Evolutionary conservation across 2,797 vertebrate species (phyloP).

Genomic region (Anniella stebbinsi): DNA sequence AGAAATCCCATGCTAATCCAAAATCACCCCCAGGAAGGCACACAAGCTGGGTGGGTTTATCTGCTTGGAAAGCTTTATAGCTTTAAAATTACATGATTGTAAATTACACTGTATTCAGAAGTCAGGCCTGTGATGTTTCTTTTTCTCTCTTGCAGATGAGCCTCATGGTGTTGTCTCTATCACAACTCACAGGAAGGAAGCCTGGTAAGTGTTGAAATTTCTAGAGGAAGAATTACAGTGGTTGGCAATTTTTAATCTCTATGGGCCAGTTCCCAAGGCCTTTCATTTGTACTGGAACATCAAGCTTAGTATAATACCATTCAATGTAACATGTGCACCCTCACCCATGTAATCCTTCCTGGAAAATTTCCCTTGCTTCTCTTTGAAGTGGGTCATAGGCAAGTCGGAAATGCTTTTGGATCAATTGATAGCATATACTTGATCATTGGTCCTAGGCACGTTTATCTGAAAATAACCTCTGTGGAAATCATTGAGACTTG

Average conservation of each 20-base stretch:
- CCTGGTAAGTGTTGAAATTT: slow-evolving; percentile 60
- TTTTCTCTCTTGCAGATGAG: slow-evolving; percentile 79
- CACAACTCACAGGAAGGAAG: slow-evolving; percentile 53
- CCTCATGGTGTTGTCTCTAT: slow-evolving; percentile 73
- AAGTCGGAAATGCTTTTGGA: not conserved
- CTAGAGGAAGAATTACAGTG: not conserved
- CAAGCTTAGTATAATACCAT: not conserved
- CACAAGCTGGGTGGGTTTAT: slow-evolving; percentile 2
- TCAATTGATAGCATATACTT: not conserved
- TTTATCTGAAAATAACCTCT: slow-evolving; percentile 3
- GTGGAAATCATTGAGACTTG: not conserved
- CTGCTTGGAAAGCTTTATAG: slow-evolving; percentile 36
- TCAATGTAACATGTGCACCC: not conserved
- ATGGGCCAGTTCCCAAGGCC: slow-evolving; percentile 4
- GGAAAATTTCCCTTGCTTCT: not conserved
- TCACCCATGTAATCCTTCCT: not conserved
- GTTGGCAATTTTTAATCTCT: slow-evolving; percentile 5
- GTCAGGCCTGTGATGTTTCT: slow-evolving; percentile 63
- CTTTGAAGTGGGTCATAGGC: not conserved
- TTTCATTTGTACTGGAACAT: slow-evolving; percentile 11
- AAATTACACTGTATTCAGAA: slow-evolving; percentile 22
- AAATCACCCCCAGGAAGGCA: slow-evolving; percentile 15
- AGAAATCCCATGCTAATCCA: slow-evolving; percentile 60
- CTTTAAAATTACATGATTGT: slow-evolving; percentile 27
- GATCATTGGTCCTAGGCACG: not conserved